Evolutionary conservation across 2,113 vertebrate species (phyloP), one percentile per base, ranked within the genome.

Genomic region (Callopanchax toddi): DNA sequence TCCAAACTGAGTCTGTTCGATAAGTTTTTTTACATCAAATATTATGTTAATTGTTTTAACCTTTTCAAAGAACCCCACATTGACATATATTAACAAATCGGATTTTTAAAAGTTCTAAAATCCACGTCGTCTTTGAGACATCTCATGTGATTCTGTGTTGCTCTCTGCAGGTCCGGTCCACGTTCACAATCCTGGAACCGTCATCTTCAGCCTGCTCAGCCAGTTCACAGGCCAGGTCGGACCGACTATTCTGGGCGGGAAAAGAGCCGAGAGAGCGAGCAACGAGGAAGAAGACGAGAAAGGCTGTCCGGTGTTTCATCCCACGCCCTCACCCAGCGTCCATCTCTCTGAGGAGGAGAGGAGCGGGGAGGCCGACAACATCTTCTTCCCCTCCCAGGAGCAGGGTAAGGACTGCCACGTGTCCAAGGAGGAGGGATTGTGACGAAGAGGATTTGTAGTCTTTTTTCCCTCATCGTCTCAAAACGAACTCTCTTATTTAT

Each of bases 351-450:
- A 88, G 56, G 90, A 93, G 62, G 91, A 93, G 73, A 56, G 50
- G 49, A 81, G 70, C 0, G 26, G 37, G 15, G 87, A 88, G 44
- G 57, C 13, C 2, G 81, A 83, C 60, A 76, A 61, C 17, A 68
- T 86, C 21, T 91, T 88, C 71, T 90, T 92, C 46, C 92, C 92
- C 18, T 92, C 71, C 2, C 92, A 93, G 58, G 92, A 93, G 60
- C 89, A 92, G 64, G 92, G 92, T 6, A 92, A 92, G 37, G 91
- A 92, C 75, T 88, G 64, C 42, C 90, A 90, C 15, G n/a, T 92
- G 44, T 93, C 92, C 4, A 92, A 90, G 82, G 92, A 92, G 66
- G 92, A 93, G 60, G 75, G 16, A 18, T 63, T 88, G 29, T 91
- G 67, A 89, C 15, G 43, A 43, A 51, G 21, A 18, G 51, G 60